phyloP scores from a whole-genome alignment of 2,797 vertebrate species.

The Enteromius anoplus region DNA sequence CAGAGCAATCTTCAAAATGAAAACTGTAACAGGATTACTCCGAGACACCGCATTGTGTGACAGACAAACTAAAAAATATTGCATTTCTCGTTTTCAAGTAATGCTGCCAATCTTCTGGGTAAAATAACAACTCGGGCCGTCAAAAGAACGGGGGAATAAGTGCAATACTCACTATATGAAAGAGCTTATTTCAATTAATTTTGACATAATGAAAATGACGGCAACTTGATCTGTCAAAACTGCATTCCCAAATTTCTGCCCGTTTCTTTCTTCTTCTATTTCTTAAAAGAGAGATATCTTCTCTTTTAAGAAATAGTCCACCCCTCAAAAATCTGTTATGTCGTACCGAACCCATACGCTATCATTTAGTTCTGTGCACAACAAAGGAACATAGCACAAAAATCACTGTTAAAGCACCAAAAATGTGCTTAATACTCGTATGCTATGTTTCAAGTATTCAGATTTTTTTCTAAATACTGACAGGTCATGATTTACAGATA shows the following conservation, averaged over 20 bases:
- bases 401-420: not conserved
- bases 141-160: conserved; percentile 5
- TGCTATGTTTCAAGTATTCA: not conserved
- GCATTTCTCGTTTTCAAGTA: conserved; percentile 19
- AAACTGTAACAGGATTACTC: conserved; percentile 48
- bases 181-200: conserved; percentile 18
- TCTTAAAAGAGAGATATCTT: too few relatives aligned
- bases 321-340: not conserved
- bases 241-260: not conserved
- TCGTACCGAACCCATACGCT: not conserved
- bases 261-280: too few relatives aligned
- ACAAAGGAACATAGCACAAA: not conserved
- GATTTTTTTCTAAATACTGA: not conserved
- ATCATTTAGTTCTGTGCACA: not conserved
- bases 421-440: too few relatives aligned
- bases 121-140: not conserved
- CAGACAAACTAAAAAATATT: conserved; percentile 36
- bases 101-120: conserved; percentile 15
- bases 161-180: not conserved
- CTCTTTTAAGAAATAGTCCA: not conserved
- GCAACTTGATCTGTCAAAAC: not conserved
- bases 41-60: conserved; percentile 19
- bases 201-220: conserved; percentile 2
- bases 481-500: not conserved
- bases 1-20: conserved; percentile 39